phyloP scores from a whole-genome alignment of 2,113 vertebrate species.

The Canis aureus region DNA sequence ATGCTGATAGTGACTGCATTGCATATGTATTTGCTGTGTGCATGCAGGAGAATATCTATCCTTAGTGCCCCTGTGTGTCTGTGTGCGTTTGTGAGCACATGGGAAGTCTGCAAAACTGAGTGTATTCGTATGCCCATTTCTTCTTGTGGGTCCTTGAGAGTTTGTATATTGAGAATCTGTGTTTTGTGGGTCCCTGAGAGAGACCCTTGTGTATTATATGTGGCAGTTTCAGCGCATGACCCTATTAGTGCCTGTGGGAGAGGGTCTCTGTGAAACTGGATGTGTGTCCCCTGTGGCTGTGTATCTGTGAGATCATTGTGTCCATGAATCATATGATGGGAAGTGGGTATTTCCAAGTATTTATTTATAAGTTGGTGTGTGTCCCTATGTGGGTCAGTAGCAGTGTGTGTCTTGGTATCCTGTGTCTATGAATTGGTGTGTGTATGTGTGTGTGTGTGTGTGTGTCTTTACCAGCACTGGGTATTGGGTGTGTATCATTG shows the following conservation, averaged over 20 bases:
- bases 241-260: too few relatives aligned
- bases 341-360: neutral
- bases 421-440: neutral
- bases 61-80: neutral
- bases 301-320: neutral
- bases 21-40: neutral
- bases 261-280: neutral
- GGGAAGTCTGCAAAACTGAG: neutral
- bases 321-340: neutral
- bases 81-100: neutral
- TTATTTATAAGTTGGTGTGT: neutral
- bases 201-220: neutral
- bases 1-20: neutral
- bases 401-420: neutral
- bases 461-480: neutral
- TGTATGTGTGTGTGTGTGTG: neutral
- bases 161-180: neutral
- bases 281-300: neutral
- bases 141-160: neutral
- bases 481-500: neutral
- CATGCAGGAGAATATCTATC: neutral
- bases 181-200: neutral
- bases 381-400: neutral
- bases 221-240: neutral
- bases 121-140: neutral